Evolutionary conservation across 2,888 invertebrate genomes (phyloP).

Genomic region (Leptopilina syphax): DNA sequence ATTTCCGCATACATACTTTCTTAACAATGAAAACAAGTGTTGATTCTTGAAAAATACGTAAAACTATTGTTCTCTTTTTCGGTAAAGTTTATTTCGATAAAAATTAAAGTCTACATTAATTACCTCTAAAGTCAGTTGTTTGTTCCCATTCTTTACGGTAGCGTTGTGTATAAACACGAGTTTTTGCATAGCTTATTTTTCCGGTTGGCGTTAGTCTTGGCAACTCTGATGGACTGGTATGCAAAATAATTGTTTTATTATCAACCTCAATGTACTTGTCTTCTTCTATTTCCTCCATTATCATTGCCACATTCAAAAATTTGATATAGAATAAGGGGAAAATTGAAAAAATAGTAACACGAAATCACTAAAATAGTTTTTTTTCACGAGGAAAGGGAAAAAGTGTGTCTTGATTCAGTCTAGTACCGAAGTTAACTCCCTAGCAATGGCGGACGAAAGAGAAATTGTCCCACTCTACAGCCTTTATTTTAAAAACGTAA

Average conservation of each 20-base stretch:
- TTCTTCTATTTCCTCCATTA: slow-evolving; percentile 62
- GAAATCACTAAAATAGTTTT: slow-evolving; percentile 11
- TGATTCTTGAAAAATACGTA: neutral
- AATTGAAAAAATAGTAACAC: too few relatives aligned
- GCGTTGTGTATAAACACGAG: slow-evolving; percentile 79
- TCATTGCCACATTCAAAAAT: too few relatives aligned
- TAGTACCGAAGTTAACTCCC: slow-evolving; percentile 74
- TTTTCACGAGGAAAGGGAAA: slow-evolving; percentile 43
- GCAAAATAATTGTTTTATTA: slow-evolving; percentile 18
- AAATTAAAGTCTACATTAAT: neutral
- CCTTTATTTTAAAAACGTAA: too few relatives aligned
- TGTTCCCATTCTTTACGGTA: slow-evolving; percentile 81
- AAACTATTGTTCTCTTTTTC: neutral
- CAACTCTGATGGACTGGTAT: neutral
- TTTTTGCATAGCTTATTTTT: slow-evolving; percentile 75
- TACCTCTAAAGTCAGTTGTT: slow-evolving; percentile 81
- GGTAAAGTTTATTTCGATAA: neutral
- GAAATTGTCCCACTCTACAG: too few relatives aligned
- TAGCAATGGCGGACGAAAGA: slow-evolving; percentile 63
- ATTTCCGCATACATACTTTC: too few relatives aligned
- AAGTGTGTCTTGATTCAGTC: slow-evolving; percentile 56
- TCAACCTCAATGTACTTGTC: slow-evolving; percentile 2
- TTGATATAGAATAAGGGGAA: too few relatives aligned
- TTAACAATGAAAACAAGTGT: neutral
- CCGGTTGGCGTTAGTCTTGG: slow-evolving; percentile 72